These are phyloP conservation scores for Excalfactoria chinensis DNA, from an alignment of 2,113 vertebrate genomes.

Conservation along the genomic window DNA sequence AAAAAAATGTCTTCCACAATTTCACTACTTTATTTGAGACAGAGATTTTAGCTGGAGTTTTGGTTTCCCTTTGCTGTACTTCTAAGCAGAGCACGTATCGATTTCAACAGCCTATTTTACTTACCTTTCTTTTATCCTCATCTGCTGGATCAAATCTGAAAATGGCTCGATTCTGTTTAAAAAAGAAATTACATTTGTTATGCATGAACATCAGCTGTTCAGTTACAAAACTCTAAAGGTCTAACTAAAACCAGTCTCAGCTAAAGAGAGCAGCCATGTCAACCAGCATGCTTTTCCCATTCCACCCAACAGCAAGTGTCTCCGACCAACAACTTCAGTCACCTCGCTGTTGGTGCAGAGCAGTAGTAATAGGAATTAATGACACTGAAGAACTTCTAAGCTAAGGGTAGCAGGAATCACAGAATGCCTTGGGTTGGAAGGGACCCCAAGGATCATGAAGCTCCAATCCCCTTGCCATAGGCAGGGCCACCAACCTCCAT, in stretches of 20 bases:
- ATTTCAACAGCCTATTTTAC: not conserved
- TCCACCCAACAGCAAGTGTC: not conserved
- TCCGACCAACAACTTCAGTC: not conserved
- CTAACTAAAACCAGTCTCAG: not conserved
- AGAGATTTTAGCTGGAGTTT: not conserved
- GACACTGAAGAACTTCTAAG: not conserved
- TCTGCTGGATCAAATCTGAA: slow-evolving; percentile 92
- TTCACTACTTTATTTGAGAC: not conserved
- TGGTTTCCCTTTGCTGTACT: not conserved
- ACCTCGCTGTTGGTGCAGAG: not conserved
- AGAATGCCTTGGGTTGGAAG: too few species aligned
- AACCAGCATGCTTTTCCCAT: not conserved
- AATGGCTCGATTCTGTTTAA: slow-evolving; percentile 86
- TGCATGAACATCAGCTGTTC: not conserved
- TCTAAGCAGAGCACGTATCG: not conserved
- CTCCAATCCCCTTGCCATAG: too few species aligned
- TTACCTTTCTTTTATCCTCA: slow-evolving; percentile 91
- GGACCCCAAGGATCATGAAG: too few species aligned
- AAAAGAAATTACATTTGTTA: not conserved
- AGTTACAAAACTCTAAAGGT: not conserved
- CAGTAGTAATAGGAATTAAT: not conserved
- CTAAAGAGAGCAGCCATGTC: not conserved
- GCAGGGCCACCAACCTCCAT: too few species aligned
- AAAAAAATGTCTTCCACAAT: not conserved
- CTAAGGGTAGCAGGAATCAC: not conserved